Evolutionary conservation across 2,797 vertebrate species (phyloP), one percentile per base, ranked within the genome.

Genomic region (Neosalanx taihuensis): DNA sequence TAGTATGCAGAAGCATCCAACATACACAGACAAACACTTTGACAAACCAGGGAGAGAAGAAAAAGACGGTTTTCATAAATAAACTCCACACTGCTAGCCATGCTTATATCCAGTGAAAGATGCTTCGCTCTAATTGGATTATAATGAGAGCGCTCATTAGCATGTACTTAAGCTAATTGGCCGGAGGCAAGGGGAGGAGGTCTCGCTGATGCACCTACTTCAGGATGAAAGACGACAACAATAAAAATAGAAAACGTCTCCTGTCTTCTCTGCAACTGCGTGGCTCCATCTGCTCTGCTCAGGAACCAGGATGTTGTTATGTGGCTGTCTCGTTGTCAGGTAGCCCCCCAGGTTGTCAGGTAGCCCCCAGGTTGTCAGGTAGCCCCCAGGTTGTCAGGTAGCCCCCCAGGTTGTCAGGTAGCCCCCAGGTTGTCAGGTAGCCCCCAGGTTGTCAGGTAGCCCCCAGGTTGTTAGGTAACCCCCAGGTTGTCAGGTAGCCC

Each of bases 11-110:
- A 73, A 58, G 37, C 5, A 73, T 72, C 63, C 63, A 58, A 37
- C 5, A 73, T 72, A 60, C 63, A 76, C 61, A 82, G 76, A 81
- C 77, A 81, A 76, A 70, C 72, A 53, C 20, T 72, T 66, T 84
- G 71, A 73, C 76, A 77, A 59, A 75, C 29, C 41, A 70, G 37
- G 23, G 23, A 26, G 23, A 26, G 30, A 26, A 26, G 49, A 79
- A 29, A 70, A 71, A 76, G 71, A 73, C 62, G 80, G 61, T 63
- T 76, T 71, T 65, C 67, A 51, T 69, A 79, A 76, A 85, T 71
- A 81, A 66, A 77, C 81, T 72, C 41, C 41, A 74, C 60, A 35
- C 79, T 70, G 73, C 37, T 74, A 57, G 71, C 79, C 57, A 67
- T 72, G 49, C 69, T 62, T 64, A 33, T 70, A 70, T 56, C 51